Evolutionary conservation across 2,797 vertebrate genomes (phyloP), one percentile per base, ranked within the genome.

Genomic region (Manis pentadactyla): DNA sequence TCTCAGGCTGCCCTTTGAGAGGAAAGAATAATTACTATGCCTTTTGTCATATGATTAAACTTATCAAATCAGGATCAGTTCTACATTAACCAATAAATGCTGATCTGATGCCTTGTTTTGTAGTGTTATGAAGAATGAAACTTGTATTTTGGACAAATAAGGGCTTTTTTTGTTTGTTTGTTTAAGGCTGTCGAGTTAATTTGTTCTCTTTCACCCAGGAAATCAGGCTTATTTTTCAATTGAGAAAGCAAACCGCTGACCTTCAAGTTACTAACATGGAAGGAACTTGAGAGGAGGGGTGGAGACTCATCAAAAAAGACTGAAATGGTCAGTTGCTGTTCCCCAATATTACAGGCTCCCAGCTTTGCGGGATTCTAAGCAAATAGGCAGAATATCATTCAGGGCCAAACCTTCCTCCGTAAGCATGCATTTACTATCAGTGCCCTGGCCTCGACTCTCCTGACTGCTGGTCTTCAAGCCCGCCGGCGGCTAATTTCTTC

Each of bases 11-110:
- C 29, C 49, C 87, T 87, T 79, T 64, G 88, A 94, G 2, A 51
- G 83, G 29, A 83, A 15, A 25, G 64, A 51, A n/a, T 46, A 27
- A 81, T 69, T 86, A 87, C 23, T 17, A 61, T 79, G 59, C 75
- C 14, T 88, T 71, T 39, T 94, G 66, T 39, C 7, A 91, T 94
- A 55, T 95, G 86, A 96, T 94, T 95, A 66, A 34, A 53, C 49
- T 97, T 92, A 94, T 97, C 97, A 91, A 89, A 97, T 97, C 25
- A 91, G 31, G 8, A 94, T 75, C 64, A 0, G 21, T 95, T 97
- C 86, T 92, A 5, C 74, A 68, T 4, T 85, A 93, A 90, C 74
- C 64, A 92, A 46, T 78, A 63, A 97, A 97, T 59, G 23, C n/a
- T 0, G 10, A 39, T 93, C 95, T 88, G n/a, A 51, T 42, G 29